phyloP scores from a whole-genome alignment of 2,797 vertebrate genomes.

The Poliocrania exsul region DNA sequence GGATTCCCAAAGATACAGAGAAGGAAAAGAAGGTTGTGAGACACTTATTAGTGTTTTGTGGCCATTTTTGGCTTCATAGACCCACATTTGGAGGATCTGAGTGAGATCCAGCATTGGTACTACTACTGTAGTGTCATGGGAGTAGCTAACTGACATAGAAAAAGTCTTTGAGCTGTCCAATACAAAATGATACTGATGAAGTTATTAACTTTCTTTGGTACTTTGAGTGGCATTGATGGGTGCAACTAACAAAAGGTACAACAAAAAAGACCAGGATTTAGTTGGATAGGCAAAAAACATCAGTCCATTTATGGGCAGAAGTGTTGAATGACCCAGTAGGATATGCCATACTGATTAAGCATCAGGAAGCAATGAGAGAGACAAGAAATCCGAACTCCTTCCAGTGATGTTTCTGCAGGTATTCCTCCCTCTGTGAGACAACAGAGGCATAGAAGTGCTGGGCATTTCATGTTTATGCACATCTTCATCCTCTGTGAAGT shows the following conservation, averaged over 20 bases:
- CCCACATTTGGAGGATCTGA: not conserved
- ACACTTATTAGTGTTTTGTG: not conserved
- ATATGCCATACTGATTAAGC: fast-evolving
- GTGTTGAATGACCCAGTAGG: not conserved
- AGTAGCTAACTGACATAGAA: not conserved
- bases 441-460: not conserved
- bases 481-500: not conserved
- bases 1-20: not conserved
- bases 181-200: not conserved
- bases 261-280: not conserved
- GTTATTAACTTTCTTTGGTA: not conserved
- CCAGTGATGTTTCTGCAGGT: not conserved
- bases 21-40: not conserved
- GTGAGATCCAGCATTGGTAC: not conserved
- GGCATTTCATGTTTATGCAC: not conserved
- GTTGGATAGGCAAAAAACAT: not conserved
- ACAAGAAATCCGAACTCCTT: fast-evolving
- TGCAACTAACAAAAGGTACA: not conserved
- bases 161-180: not conserved
- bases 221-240: not conserved
- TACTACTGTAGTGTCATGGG: not conserved
- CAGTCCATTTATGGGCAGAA: not conserved
- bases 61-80: not conserved
- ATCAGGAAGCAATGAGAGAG: not conserved
- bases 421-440: not conserved